Percentiles rank a stretch among this genome's conserved stretches.
phyloP scores from a whole-genome alignment of 2,888 invertebrate species.

The Steinernema carpocapsae region DNA sequence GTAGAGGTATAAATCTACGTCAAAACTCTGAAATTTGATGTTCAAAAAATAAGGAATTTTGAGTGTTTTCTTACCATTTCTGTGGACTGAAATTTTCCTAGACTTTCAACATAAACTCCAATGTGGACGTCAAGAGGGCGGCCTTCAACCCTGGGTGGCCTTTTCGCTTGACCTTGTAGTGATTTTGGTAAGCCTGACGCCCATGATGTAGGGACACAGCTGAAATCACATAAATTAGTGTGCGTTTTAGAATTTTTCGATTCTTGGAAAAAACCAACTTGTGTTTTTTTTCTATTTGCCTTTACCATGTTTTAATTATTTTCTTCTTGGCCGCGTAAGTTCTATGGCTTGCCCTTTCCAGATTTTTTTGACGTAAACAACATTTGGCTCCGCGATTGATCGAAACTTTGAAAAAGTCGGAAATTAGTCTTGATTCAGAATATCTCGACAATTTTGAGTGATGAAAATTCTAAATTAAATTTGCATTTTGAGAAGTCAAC shows the following conservation, averaged over 20 bases:
- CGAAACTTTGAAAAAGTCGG: too few relatives aligned
- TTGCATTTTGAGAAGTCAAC: too few relatives aligned
- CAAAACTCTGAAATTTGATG: conserved; percentile 58
- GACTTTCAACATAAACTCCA: conserved; percentile 51
- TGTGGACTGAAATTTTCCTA: conserved; percentile 42
- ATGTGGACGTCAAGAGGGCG: conserved; percentile 46
- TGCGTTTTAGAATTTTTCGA: background rate
- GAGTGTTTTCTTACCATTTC: conserved; percentile 42
- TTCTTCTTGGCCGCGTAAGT: too few relatives aligned
- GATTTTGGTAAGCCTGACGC: conserved; percentile 20
- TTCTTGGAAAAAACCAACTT: background rate
- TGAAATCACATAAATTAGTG: background rate
- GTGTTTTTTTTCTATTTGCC: background rate
- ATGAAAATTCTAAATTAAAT: background rate
- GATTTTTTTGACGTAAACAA: background rate
- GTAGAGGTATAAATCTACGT: conserved; percentile 61
- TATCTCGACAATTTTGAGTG: background rate
- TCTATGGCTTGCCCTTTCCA: too few relatives aligned
- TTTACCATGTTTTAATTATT: too few relatives aligned
- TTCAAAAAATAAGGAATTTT: background rate
- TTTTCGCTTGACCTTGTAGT: conserved; percentile 40
- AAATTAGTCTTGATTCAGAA: background rate
- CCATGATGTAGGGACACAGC: background rate
- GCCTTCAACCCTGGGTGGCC: conserved; percentile 39
- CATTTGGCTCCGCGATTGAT: background rate